Evolutionary conservation across 2,113 vertebrate genomes (phyloP), one percentile per base, ranked within the genome.

Genomic region (Corythaixoides concolor): DNA sequence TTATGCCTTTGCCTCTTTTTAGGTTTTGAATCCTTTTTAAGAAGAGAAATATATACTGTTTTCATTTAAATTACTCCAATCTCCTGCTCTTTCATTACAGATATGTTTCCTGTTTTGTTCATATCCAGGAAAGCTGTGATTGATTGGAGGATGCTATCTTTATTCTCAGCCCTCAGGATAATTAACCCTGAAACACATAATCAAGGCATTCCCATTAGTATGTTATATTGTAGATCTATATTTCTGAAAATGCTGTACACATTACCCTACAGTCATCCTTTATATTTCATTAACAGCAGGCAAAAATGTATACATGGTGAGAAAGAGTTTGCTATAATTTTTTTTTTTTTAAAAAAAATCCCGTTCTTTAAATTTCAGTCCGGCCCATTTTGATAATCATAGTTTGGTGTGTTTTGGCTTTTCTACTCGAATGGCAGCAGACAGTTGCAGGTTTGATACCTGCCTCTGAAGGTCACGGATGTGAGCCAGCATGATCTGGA

Each of bases 91-190:
- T 93, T 90, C 63, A 78, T 84, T 91, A 52, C 63, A 92, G 60
- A 30, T 68, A 62, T 81, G 35, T 66, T 87, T 90, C 66, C 56
- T 74, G 59, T 43, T 89, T 89, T 75, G 23, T 86, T 88, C 52
- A n/a, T 87, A 91, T 33, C 12, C 45, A 94, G 35, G 81, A 73
- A 96, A 89, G 30, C 32, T 56, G 32, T 47, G 88, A 89, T 72
- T 95, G 84, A 93, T 62, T 86, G 58, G 75, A 90, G 15, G 83
- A 53, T 95, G 76, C 50, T 91, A 43, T 93, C 92, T 97, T 92
- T 88, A 79, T 94, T 92, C 58, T 93, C 72, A 60, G 35, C 39
- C 55, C 35, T 84, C n/a, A 39, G 39, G 73, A 78, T 92, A 94
- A 96, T 95, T 93, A 94, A 91, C 82, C 52, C 80, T 73, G 77